Conservation (phyloP, 2,113 vertebrate species). For the Mus pahari region DNA sequence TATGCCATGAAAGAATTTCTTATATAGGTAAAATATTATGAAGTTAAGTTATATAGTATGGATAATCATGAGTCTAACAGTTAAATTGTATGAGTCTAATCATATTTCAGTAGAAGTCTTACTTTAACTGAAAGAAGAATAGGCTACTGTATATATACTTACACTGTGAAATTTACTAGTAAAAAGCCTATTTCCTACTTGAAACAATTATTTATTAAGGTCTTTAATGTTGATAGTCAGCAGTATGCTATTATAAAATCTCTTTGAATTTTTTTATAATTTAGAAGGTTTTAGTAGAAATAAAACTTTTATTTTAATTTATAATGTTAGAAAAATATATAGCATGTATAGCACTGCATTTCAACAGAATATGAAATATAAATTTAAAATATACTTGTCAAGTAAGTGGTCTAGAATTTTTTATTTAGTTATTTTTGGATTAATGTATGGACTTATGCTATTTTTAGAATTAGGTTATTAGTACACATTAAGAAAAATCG, state of each 20-base stretch:
- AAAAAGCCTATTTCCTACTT: constrained; percentile 54
- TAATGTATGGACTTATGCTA: neutral
- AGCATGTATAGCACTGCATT: neutral
- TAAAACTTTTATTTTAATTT: constrained; percentile 29
- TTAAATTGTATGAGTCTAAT: constrained; percentile 49
- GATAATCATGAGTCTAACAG: constrained; percentile 57
- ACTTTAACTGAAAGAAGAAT: neutral
- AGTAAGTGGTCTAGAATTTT: constrained; percentile 33
- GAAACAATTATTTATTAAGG: constrained; percentile 35
- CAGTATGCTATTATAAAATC: constrained; percentile 40
- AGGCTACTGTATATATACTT: neutral
- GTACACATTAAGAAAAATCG: constrained; percentile 1
- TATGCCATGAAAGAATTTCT: constrained; percentile 68
- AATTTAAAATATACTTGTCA: neutral
- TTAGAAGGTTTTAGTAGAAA: constrained; percentile 39
- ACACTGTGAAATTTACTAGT: neutral
- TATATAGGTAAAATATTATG: constrained; percentile 67
- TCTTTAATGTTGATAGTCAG: neutral
- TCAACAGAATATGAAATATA: neutral
- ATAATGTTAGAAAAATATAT: neutral
- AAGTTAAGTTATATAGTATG: constrained; percentile 68
- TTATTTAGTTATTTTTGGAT: neutral
- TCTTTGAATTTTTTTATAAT: constrained; percentile 52
- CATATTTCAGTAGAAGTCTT: constrained; percentile 44
- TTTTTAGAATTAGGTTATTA: constrained; percentile 25